A percentile compares a stretch with the other conserved stretches of the same genome.
phyloP scores from a whole-genome alignment of 2,888 invertebrate genomes.

The Netelia inedita region DNA sequence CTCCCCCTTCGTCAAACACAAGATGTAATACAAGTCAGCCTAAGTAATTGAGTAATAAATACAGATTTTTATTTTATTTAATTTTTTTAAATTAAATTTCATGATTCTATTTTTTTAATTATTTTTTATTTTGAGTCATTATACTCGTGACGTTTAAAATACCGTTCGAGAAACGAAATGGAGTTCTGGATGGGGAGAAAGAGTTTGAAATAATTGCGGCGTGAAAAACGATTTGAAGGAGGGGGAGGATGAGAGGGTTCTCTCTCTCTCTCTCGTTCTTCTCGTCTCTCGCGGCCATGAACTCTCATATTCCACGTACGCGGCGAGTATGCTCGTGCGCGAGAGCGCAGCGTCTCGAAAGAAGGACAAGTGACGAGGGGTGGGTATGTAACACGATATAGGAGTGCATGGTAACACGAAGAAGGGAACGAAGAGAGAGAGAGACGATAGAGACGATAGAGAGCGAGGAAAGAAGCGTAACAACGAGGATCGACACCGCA shows the following conservation, averaged over 20 bases:
- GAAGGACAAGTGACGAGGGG: slow-evolving; percentile 20
- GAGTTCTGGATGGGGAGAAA: neutral
- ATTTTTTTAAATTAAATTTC: neutral
- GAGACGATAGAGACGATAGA: slow-evolving; percentile 22
- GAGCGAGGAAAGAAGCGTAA: slow-evolving; percentile 44
- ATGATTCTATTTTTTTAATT: neutral
- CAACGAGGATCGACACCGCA: slow-evolving; percentile 44
- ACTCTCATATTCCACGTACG: slow-evolving; percentile 1
- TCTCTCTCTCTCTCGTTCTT: slow-evolving; percentile 19
- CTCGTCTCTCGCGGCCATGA: slow-evolving; percentile 14
- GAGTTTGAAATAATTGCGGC: slow-evolving; percentile 31
- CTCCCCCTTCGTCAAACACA: too few species aligned
- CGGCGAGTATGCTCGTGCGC: neutral
- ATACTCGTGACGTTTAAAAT: too few species aligned
- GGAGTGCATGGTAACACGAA: slow-evolving; percentile 45
- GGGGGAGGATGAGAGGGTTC: neutral
- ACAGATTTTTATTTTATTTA: neutral
- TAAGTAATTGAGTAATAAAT: neutral
- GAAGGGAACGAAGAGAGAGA: slow-evolving; percentile 18
- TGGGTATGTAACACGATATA: slow-evolving; percentile 46
- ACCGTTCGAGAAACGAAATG: too few species aligned
- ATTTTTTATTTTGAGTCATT: too few species aligned
- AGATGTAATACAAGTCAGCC: neutral
- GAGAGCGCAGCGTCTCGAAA: slow-evolving; percentile 35
- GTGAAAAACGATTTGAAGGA: slow-evolving; percentile 24